Evolutionary conservation across 2,797 vertebrate species (phyloP), one percentile per base, ranked within the genome.

Genomic region (Florisuga fusca): DNA sequence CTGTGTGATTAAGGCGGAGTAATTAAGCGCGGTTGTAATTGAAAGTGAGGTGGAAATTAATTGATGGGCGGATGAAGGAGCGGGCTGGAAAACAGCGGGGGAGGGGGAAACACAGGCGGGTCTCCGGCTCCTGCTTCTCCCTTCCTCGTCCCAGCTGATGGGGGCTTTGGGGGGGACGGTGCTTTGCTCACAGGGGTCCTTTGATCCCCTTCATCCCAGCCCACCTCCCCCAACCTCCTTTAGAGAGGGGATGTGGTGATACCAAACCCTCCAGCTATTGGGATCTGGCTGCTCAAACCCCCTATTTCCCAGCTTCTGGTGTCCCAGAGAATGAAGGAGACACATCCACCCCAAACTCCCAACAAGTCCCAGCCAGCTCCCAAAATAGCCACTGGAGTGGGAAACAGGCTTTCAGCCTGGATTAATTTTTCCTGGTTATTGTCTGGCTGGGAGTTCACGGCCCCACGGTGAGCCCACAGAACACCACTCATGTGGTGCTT

Each of bases 391-490:
- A 2, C n/a, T 1, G 22, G 22, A 95, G 68, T 41, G 72, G 81
- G 94, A 94, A 93, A 72, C 48, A 41, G 75, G n/a, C 81, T 87
- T 84, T 91, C 67, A 77, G 68, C 58, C 55, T 29, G 62, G 81
- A 87, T 87, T 87, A 73, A 73, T 82, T 91, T 94, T 95, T 92
- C 90, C 85, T 91, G 77, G 91, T 93, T 94, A 84, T 91, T 94
- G 93, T 88, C 94, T 90, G 87, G 72, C 92, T 73, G 74, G 0
- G 1, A 84, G 89, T 96, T 94, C 91, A 89, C 17, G 2, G 62
- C 87, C 93, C 77, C 2, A 27, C 31, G 12, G 0, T 89, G 90
- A 96, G 77, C 92, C 85, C 87, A 84, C 87, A 91, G 90, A 94
- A 84, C 81, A 64, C 71, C 0, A 3, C 83, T 94, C 95, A 94